phyloP scores from a whole-genome alignment of 1,140 invertebrate genomes.

The Zelostemma sp. region DNA sequence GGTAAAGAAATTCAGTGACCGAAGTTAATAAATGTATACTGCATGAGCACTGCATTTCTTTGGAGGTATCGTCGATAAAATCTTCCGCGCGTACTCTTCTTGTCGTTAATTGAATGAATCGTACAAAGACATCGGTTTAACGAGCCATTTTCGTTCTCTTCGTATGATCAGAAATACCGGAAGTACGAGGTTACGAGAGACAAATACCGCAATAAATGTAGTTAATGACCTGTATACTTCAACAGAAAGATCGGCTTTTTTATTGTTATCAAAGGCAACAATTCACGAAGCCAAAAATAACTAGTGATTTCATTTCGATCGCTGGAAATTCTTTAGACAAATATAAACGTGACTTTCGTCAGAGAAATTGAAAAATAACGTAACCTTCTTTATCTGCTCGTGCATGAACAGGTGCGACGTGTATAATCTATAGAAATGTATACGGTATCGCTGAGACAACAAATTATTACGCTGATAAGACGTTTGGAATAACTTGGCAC shows the following conservation, averaged over 20 bases:
- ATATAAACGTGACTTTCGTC: background rate
- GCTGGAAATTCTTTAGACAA: background rate
- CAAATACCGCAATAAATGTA: background rate
- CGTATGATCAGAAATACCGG: background rate
- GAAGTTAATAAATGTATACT: background rate
- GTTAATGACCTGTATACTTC: background rate
- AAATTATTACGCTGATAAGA: no score
- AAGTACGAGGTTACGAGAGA: background rate
- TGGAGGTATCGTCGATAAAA: background rate
- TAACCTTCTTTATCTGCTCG: background rate
- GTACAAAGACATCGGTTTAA: background rate
- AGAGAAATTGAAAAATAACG: background rate
- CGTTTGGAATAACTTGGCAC: no score
- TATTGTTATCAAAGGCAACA: background rate
- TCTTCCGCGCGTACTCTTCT: slow-evolving; percentile 1
- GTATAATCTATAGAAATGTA: no score
- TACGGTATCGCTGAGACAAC: no score
- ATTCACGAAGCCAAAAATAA: background rate
- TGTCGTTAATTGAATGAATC: slow-evolving; percentile 2
- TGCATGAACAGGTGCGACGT: no score
- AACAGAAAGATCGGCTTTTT: background rate
- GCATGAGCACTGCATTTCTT: slow-evolving; percentile 2
- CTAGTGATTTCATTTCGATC: background rate
- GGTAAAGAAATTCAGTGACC: background rate
- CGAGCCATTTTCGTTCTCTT: background rate